phyloP scores from a whole-genome alignment of 2,888 invertebrate genomes.

The Pseudanteris insignis region DNA sequence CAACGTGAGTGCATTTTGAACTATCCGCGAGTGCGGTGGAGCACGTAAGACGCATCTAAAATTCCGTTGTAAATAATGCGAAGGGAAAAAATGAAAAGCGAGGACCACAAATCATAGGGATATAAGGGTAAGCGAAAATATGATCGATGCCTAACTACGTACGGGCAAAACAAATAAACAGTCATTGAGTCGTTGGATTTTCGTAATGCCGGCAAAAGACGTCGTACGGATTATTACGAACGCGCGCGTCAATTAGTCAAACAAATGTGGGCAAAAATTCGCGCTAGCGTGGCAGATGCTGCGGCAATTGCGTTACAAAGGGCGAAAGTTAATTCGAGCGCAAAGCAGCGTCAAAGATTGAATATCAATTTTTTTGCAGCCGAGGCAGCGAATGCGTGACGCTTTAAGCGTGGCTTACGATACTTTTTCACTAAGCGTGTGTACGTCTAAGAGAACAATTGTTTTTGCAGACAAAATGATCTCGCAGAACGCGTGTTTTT shows the following conservation, averaged over 20 bases:
- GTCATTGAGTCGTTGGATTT: no score
- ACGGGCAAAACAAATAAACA: no score
- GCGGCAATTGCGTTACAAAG: conserved; percentile 22
- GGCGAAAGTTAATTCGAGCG: conserved; percentile 36
- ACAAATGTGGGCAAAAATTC: conserved; percentile 12
- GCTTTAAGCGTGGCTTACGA: conserved; percentile 33
- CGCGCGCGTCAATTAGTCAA: conserved; percentile 6
- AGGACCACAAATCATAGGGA: no score
- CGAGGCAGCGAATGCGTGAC: conserved; percentile 33
- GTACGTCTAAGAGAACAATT: conserved; percentile 29
- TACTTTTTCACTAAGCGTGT: conserved; percentile 26
- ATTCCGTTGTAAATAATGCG: background rate
- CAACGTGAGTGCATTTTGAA: conserved; percentile 23
- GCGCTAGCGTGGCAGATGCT: conserved; percentile 24
- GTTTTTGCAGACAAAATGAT: conserved; percentile 29
- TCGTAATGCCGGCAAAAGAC: no score
- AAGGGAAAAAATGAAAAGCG: no score
- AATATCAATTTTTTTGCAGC: conserved; percentile 30
- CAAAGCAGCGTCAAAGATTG: conserved; percentile 31
- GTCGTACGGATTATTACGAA: no score
- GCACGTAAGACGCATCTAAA: conserved; percentile 14
- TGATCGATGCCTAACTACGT: no score
- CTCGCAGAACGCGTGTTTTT: conserved; percentile 10
- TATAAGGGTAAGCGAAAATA: no score
- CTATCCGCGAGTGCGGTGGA: conserved; percentile 26